Base-by-base conservation (phyloP, 1,140 invertebrate species). In the Kradibia gibbosae region DNA sequence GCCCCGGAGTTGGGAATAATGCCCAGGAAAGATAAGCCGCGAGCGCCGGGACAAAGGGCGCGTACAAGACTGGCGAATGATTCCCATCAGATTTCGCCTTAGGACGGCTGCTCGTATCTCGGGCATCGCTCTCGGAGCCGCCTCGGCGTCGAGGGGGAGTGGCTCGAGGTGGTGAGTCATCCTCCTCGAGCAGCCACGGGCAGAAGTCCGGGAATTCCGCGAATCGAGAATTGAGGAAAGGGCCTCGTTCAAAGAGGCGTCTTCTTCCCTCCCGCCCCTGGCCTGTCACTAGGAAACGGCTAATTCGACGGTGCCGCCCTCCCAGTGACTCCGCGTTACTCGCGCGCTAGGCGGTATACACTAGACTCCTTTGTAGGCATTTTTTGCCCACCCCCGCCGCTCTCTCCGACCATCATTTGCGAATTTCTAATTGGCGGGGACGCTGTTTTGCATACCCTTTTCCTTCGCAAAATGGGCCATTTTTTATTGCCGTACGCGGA, bases 161-260 rank as follows among this genome's bases (percentile, higher is more conserved):
- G n/a, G 31, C 31, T 15, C 31, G 17, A 11, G 31, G 60, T 17
- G 15, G 17, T 67, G 62, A 67, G 62, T 67, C 62, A 67, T 67
- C 20, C 34, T 39, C 15, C n/a, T 34, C 34, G 50, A 17, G 62
- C n/a, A n/a, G n/a, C 2, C 3, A 20, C 22, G 62, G 34, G 62
- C n/a, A 67, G 34, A 67, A 15, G 60, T 1, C 60, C 31, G 13
- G 60, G 31, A 65, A 65, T 65, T 67, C 62, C 62, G 62, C 62
- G 62, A n/a, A 5, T 39, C 36, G 20, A 39, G 62, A 22, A 65
- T n/a, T 10, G 34, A 67, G 39, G 62, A 67, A 67, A 67, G 31
- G 60, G 31, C 15, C 15, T 31, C 1, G 60, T 17, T n/a, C 34
- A 3, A 34, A 62, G 31, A 62, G 13, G 31, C 60, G 5, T 62